These are phyloP conservation scores for Atractosteus spatula DNA, from an alignment of 2,113 vertebrate species.

Conservation along the genomic window DNA sequence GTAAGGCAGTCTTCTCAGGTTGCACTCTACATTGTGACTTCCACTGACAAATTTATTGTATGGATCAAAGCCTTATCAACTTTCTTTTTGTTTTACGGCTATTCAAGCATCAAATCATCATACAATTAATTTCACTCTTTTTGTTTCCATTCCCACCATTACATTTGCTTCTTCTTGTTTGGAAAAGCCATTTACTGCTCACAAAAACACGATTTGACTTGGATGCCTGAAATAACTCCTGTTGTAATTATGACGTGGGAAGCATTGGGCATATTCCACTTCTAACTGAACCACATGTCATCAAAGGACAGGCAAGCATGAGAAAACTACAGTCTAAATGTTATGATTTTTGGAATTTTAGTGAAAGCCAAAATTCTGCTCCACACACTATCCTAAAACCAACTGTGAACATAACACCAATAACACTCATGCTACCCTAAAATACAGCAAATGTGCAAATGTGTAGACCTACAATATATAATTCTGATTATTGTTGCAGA, in stretches of 20 bases:
- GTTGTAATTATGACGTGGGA: not conserved
- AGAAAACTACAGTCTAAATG: no score
- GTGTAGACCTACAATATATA: no score
- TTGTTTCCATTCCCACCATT: not conserved
- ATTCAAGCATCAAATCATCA: conserved; percentile 1
- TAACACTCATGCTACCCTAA: no score
- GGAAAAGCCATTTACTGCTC: not conserved
- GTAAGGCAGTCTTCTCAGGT: not conserved
- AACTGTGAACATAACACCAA: no score
- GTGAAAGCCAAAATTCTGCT: no score
- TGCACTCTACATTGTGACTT: not conserved
- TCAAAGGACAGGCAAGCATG: no score
- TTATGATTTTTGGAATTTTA: no score
- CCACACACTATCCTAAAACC: no score
- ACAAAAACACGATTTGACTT: not conserved
- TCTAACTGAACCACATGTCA: not conserved
- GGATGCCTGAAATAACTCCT: not conserved
- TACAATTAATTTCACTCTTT: not conserved
- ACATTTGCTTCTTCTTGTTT: not conserved
- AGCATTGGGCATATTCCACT: not conserved
- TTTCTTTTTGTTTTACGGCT: conserved; percentile 2
- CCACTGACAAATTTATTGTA: conserved; percentile 5
- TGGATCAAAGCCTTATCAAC: conserved; percentile 15
- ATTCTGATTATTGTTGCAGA: no score
- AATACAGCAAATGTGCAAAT: no score